Percentiles rank a stretch among this genome's conserved stretches.
phyloP scores from a whole-genome alignment of 2,888 invertebrate genomes.

The Eupithecia insigniata region DNA sequence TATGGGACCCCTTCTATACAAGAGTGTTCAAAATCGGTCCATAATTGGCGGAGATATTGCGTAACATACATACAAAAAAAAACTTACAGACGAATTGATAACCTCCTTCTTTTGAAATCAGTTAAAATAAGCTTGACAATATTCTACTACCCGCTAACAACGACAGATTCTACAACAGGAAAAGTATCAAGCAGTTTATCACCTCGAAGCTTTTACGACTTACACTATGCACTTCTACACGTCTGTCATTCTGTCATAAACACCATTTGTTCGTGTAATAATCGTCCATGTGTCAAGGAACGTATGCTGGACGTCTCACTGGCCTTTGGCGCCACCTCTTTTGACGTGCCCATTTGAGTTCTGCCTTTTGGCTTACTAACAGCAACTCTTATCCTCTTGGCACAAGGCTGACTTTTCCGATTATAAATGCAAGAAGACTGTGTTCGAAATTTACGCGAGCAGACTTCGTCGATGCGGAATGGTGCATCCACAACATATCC shows the following conservation, averaged over 20 bases:
- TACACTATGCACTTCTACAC: slow-evolving; percentile 42
- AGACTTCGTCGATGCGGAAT: slow-evolving; percentile 61
- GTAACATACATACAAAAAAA: no score
- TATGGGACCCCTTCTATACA: no score
- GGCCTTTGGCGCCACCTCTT: slow-evolving; percentile 70
- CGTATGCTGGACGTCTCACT: slow-evolving; percentile 59
- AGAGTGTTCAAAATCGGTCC: no score
- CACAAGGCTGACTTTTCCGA: slow-evolving; percentile 32
- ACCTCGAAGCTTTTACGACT: slow-evolving; percentile 37
- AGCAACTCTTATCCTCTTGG: slow-evolving; percentile 29
- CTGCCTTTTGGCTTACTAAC: slow-evolving; percentile 25
- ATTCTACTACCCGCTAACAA: background rate
- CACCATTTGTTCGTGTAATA: slow-evolving; percentile 55
- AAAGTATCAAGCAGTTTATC: slow-evolving; percentile 41
- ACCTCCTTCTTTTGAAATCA: no score
- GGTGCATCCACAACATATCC: slow-evolving; percentile 41
- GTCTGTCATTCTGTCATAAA: slow-evolving; percentile 52
- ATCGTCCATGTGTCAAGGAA: slow-evolving; percentile 56
- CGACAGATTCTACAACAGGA: slow-evolving; percentile 17
- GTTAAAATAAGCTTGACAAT: background rate
- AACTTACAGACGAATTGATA: no score
- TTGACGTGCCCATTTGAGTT: slow-evolving; percentile 50
- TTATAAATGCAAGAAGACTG: slow-evolving; percentile 36
- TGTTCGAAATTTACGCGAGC: slow-evolving; percentile 62
- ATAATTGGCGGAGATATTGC: no score